Evolutionary conservation across 2,888 invertebrate species (phyloP).

Genomic region (Tanytarsus gracilentus): DNA sequence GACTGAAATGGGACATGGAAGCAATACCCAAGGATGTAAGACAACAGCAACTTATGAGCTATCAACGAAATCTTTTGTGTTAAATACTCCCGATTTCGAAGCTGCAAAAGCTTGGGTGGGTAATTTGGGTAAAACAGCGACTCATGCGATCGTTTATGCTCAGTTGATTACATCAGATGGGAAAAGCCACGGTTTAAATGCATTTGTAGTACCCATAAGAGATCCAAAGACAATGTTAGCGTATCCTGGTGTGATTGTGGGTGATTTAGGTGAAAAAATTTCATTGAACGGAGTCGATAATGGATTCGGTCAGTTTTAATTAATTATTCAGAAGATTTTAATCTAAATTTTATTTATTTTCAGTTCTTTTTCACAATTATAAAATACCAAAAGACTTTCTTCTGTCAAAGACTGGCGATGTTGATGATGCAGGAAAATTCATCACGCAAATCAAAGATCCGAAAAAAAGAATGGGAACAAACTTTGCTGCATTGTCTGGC

Average conservation of each 20-base stretch:
- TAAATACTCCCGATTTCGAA: conserved; percentile 67
- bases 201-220: conserved; percentile 80
- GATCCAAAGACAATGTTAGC: conserved; percentile 62
- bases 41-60: conserved; percentile 76
- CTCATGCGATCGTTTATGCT: conserved; percentile 81
- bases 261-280: conserved; percentile 88
- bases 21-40: conserved; percentile 78
- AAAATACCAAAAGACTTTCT: conserved; percentile 68
- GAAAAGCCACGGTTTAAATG: conserved; percentile 72
- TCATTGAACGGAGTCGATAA: conserved; percentile 90
- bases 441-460: conserved; percentile 70
- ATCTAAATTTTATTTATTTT: conserved; percentile 34
- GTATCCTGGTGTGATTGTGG: conserved; percentile 71
- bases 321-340: background rate
- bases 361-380: conserved; percentile 70
- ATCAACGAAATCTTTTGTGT: conserved; percentile 58
- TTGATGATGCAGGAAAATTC: conserved; percentile 75
- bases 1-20: conserved; percentile 86
- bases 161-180: conserved; percentile 74
- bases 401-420: conserved; percentile 77
- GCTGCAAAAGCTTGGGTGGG: conserved; percentile 81
- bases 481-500: conserved; percentile 70
- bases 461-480: conserved; percentile 73
- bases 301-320: conserved; percentile 51
- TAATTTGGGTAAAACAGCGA: conserved; percentile 52